These are phyloP conservation scores for Drosophila orosa DNA, from an alignment of 1,140 invertebrate species.

Conservation along the genomic window DNA sequence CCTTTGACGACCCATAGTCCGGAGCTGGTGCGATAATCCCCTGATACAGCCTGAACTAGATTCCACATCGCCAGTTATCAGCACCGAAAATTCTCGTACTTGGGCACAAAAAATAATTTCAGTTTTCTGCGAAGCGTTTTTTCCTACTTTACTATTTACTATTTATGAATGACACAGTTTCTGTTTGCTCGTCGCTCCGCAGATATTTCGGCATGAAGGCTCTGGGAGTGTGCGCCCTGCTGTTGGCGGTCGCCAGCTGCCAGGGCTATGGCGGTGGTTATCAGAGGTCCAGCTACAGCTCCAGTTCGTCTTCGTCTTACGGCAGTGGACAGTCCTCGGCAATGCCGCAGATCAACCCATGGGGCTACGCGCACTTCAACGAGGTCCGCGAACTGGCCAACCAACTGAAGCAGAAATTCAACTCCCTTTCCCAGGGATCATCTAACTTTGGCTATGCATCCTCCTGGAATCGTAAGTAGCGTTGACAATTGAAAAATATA, in stretches of 20 bases:
- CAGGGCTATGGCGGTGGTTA: constrained; percentile 43
- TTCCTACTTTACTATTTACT: constrained; percentile 16
- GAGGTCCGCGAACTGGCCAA: constrained; percentile 73
- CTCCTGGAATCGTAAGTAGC: constrained; percentile 66
- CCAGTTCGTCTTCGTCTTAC: constrained; percentile 53
- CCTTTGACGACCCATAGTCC: constrained; percentile 53
- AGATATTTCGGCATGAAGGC: constrained; percentile 56
- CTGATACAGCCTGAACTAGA: constrained; percentile 61
- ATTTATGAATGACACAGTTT: constrained; percentile 66
- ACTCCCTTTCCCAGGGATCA: constrained; percentile 59
- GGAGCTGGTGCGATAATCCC: constrained; percentile 57
- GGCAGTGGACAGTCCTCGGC: constrained; percentile 30
- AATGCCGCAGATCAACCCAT: constrained; percentile 46
- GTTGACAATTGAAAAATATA: background rate
- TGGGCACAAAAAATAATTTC: constrained; percentile 17
- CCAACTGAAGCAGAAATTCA: constrained; percentile 69
- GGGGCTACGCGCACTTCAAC: constrained; percentile 60
- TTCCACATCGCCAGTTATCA: constrained; percentile 57
- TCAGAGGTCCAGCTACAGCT: constrained; percentile 44
- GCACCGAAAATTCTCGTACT: constrained; percentile 28
- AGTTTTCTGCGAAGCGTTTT: constrained; percentile 10
- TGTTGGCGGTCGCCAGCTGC: constrained; percentile 55
- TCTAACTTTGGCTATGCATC: constrained; percentile 22
- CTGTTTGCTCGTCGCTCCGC: constrained; percentile 11
- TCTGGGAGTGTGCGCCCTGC: constrained; percentile 52